Base-by-base conservation (phyloP, 2,888 invertebrate species). In the Gastrophysa polygoni region DNA sequence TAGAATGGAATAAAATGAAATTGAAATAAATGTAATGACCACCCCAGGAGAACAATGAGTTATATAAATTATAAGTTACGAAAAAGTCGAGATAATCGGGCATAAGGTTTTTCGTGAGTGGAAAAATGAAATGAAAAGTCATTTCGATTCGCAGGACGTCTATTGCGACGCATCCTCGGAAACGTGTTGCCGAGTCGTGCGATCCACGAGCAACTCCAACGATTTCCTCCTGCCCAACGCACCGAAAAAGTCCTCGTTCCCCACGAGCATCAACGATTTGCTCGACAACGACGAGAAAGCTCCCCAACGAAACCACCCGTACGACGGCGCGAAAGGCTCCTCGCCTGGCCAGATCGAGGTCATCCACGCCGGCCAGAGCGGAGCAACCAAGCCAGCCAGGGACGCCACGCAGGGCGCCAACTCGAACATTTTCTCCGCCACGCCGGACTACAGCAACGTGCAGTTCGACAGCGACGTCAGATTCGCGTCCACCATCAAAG, bases 401-500 rank as follows among this genome's bases (percentile, higher is more conserved):
- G 79, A 79, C 14, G 72, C 76, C 2, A 73, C 75, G 0, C 61
- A 68, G 10, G 68, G 69, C 17, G 68, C 67, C 47, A 72, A 66
- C 61, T 61, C 64, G 0, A n/a, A n/a, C n/a, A 68, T 74, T 2
- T 77, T 75, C 50, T 71, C 74, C 10, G 73, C 74, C 58, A 80
- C 80, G 2, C 69, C 76, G 4, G 81, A 81, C 64, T 80, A 74
- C 46, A 71, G 71, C 28, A 73, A 80, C 59, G 74, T 73, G 1
- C 70, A 78, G 18, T 76, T 81, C 51, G 76, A 71, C 6, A 75
- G 76, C 51, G 75, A 77, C 49, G 77, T 79, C 1, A 68, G 78
- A 29, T 80, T 78, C 60, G 72, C 73, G n/a, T 79, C 81, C 0
- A 75, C 76, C 0, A 70, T 80, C 17, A 71, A 75, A 63, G 82